Percentiles rank a stretch among this genome's conserved stretches.
phyloP scores from a whole-genome alignment of 2,113 vertebrate species.

The Reinhardtius hippoglossoides region DNA sequence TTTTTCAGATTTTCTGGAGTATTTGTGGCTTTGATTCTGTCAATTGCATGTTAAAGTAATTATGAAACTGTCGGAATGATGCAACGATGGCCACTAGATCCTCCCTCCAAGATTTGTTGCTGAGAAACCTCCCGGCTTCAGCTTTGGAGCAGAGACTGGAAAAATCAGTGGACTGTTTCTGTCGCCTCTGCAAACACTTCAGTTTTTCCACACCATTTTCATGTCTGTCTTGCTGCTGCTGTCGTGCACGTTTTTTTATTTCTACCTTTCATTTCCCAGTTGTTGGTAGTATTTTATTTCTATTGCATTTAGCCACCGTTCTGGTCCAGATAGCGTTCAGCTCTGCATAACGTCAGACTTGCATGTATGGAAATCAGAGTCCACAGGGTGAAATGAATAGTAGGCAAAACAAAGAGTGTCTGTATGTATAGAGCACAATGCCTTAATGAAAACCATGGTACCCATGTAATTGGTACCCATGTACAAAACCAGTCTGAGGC shows the following conservation, averaged over 20 bases:
- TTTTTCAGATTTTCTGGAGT: too few relatives aligned
- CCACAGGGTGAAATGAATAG: constrained; percentile 19
- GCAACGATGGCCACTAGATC: neutral
- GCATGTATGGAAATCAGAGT: constrained; percentile 12
- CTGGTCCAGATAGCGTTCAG: neutral
- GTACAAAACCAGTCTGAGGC: constrained; percentile 55
- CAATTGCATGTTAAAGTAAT: neutral
- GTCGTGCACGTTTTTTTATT: neutral
- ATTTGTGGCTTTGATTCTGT: neutral
- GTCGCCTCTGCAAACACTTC: constrained; percentile 30
- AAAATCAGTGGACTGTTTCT: neutral
- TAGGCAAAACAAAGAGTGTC: constrained; percentile 42
- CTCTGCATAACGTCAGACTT: constrained; percentile 26
- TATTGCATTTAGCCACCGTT: neutral
- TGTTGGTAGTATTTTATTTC: neutral
- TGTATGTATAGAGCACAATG: constrained; percentile 52
- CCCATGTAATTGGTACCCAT: constrained; percentile 43
- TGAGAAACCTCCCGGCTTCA: neutral
- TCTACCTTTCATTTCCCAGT: neutral
- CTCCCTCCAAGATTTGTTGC: neutral
- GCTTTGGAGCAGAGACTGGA: neutral
- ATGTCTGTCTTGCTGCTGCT: neutral
- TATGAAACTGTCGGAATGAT: neutral
- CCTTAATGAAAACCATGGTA: constrained; percentile 49
- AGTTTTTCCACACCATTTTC: neutral